Conservation (phyloP, 2,888 invertebrate genomes). For the Mamestra brassicae region DNA sequence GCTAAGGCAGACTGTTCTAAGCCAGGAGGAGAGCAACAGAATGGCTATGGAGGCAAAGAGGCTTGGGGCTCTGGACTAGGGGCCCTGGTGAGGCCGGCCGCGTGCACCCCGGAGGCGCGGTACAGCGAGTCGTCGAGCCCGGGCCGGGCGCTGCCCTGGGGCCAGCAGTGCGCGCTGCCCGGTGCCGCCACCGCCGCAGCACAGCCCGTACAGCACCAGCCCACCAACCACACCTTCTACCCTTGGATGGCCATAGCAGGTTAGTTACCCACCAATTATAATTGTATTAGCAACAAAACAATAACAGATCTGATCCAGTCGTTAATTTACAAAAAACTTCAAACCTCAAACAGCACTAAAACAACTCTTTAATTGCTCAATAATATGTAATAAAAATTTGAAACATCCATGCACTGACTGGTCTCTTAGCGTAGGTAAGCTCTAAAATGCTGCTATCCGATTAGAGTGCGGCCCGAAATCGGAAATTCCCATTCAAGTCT, state of each 20-base stretch:
- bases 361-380: conserved; percentile 70
- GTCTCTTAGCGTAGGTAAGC: conserved; percentile 59
- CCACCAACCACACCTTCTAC: conserved; percentile 98
- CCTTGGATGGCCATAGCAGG: conserved; percentile 99
- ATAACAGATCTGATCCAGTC: conserved; percentile 37
- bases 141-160: conserved; percentile 95
- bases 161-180: conserved; percentile 96
- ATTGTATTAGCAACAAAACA: conserved; percentile 42
- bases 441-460: conserved; percentile 82
- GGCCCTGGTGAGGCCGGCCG: conserved; percentile 95
- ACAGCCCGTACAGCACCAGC: conserved; percentile 97
- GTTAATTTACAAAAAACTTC: conserved; percentile 56
- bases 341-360: conserved; percentile 50
- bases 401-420: conserved; percentile 63
- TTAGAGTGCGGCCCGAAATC: conserved; percentile 50
- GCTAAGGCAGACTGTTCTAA: conserved; percentile 95
- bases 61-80: conserved; percentile 93
- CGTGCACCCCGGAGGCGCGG: conserved; percentile 97
- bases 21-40: conserved; percentile 91
- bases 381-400: conserved; percentile 69
- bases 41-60: conserved; percentile 94
- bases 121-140: conserved; percentile 97
- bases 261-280: conserved; percentile 88
- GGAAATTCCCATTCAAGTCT: conserved; percentile 69
- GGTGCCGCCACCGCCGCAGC: conserved; percentile 95